These are phyloP conservation scores for Nothoprocta perdicaria DNA, from an alignment of 2,113 vertebrate genomes.

Conservation along the genomic window DNA sequence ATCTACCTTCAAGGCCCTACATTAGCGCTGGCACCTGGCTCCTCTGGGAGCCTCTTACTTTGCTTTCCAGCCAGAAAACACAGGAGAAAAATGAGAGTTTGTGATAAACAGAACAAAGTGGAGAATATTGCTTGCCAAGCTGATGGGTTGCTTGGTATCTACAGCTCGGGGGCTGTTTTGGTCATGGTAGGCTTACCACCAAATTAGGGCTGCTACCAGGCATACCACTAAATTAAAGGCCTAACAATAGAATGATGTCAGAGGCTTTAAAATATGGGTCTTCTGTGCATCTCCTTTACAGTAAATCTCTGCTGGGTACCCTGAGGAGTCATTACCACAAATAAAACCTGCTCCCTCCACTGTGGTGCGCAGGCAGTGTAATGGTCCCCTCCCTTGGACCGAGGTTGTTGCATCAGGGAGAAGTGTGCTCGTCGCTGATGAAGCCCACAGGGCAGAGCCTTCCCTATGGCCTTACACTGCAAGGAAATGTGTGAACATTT, in stretches of 20 bases:
- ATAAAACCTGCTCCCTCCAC: neutral
- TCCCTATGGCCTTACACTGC: neutral
- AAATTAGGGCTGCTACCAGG: neutral
- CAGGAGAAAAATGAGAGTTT: neutral
- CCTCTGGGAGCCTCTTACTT: rapidly evolving
- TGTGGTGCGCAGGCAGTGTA: neutral
- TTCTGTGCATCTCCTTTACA: neutral
- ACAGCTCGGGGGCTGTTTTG: neutral
- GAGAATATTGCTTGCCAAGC: neutral
- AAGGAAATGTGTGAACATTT: neutral
- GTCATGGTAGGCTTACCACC: neutral
- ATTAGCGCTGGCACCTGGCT: neutral
- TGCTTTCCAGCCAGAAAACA: neutral
- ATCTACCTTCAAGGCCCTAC: neutral
- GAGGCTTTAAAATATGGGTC: neutral
- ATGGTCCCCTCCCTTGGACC: neutral
- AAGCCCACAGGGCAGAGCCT: neutral
- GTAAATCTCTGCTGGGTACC: neutral
- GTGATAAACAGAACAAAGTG: neutral
- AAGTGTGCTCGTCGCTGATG: neutral
- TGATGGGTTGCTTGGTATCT: neutral
- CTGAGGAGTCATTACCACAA: neutral
- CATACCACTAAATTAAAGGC: neutral
- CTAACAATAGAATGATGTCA: neutral
- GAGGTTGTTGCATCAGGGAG: neutral